A percentile compares a stretch with the other conserved stretches of the same genome.
Conservation (phyloP, 2,888 invertebrate species). For the Spodoptera picta region DNA sequence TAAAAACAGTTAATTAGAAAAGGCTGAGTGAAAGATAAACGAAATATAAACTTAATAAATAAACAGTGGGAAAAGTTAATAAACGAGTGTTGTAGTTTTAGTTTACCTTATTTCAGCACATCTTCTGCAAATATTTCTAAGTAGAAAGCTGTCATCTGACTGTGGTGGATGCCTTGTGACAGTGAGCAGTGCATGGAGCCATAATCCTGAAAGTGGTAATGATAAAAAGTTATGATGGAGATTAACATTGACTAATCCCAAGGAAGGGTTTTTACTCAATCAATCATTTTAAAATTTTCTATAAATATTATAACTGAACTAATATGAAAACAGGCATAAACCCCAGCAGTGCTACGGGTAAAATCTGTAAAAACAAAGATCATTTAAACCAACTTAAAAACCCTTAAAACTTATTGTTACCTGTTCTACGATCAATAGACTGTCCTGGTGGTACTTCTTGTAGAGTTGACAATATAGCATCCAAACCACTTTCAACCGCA, state of each 20-base stretch:
- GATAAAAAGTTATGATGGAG: background rate
- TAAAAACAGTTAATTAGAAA: no score
- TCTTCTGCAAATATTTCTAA: slow-evolving; percentile 90
- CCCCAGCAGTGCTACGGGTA: no score
- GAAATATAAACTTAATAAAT: slow-evolving; percentile 8
- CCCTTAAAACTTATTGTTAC: slow-evolving; percentile 56
- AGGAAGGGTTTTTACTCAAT: no score
- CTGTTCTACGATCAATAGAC: slow-evolving; percentile 76
- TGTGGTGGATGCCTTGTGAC: slow-evolving; percentile 90
- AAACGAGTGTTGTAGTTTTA: background rate
- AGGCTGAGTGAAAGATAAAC: no score
- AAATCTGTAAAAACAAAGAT: no score
- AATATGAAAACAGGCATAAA: no score
- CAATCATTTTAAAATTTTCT: no score
- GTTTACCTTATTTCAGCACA: slow-evolving; percentile 89
- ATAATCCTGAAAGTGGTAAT: slow-evolving; percentile 84
- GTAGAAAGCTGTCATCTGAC: slow-evolving; percentile 90
- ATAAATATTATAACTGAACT: no score
- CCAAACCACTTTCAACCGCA: slow-evolving; percentile 71
- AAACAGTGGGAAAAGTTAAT: background rate
- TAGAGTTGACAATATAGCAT: slow-evolving; percentile 68
- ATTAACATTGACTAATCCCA: no score
- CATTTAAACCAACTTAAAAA: no score
- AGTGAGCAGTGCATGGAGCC: slow-evolving; percentile 92
- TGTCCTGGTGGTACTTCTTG: slow-evolving; percentile 69